Evolutionary conservation across 2,113 vertebrate genomes (phyloP), one percentile per base, ranked within the genome.

Genomic region (Brachyhypopomus occidentalis): DNA sequence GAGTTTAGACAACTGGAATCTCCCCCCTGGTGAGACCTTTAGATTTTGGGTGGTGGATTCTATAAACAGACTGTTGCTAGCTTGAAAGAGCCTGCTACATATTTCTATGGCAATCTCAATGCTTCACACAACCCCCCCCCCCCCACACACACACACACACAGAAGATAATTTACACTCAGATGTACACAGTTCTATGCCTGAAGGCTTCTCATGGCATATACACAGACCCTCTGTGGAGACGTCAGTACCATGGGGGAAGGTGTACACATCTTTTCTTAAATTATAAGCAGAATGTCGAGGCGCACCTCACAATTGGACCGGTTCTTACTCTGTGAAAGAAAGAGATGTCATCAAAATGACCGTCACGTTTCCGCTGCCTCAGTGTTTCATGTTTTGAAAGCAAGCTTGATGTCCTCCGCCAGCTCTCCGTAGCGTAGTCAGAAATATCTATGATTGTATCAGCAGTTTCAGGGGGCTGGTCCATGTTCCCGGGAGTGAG

Each of bases 1-100:
- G 88, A 88, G 90, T 92, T 91, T 89, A 92, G 89, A 92, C 89
- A 93, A 93, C 92, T 91, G 90, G 88, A 91, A 92, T 92, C 88
- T 91, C 90, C 89, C 88, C 90, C 90, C 89, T 90, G 87, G 87
- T 90, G 91, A 89, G 88, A 89, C 84, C 90, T 92, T 90, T 84
- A 64, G 91, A 91, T 89, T 85, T 71, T 48, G 70, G 38, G 58
- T 72, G 63, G 52, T 79, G 75, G 70, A 34, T 83, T 83, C 82
- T 83, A 83, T 79, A 83, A 83, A 78, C 76, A 75, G 82, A 79
- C 77, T 79, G 60, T 59, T 67, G 71, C 48, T 23, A 83, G 58
- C 77, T 64, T 71, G 69, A 45, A 52, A 23, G 52, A 69, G 38
- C 30, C 67, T 48, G 45, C 7, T 9, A 34, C 60, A 48, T 79